phyloP scores from a whole-genome alignment of 2,888 invertebrate species.

The Chymomyza amoena region DNA sequence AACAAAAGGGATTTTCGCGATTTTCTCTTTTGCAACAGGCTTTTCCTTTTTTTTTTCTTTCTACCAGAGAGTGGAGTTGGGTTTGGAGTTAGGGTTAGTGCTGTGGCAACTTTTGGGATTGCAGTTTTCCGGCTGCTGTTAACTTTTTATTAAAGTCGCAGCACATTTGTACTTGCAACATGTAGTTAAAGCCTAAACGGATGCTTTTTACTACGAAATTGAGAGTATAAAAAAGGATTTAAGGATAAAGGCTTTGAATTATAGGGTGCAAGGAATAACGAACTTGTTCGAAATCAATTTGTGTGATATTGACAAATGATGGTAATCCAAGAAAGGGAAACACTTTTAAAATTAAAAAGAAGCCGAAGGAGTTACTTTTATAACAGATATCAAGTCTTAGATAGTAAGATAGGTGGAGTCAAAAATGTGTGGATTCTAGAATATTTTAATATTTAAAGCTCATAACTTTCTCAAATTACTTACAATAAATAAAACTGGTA shows the following conservation, averaged over 20 bases:
- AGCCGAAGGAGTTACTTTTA: no score
- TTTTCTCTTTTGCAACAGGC: conserved; percentile 37
- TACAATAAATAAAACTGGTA: no score
- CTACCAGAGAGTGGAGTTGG: conserved; percentile 3
- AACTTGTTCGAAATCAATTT: neutral
- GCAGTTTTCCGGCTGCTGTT: conserved; percentile 61
- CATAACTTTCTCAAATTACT: no score
- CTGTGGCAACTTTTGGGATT: conserved; percentile 29
- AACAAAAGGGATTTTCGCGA: conserved; percentile 54
- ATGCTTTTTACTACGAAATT: neutral
- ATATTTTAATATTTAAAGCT: no score
- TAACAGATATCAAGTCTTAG: no score
- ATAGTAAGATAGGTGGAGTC: no score
- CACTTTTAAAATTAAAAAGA: no score
- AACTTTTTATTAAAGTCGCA: conserved; percentile 53
- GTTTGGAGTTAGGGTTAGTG: neutral
- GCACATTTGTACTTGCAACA: conserved; percentile 42
- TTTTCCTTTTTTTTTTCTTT: neutral
- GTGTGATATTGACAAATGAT: neutral
- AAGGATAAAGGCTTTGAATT: neutral
- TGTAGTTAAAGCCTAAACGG: neutral
- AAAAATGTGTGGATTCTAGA: no score
- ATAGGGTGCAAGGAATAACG: no score
- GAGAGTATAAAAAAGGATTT: neutral
- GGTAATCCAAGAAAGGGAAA: neutral